These are phyloP conservation scores for Melolontha melolontha DNA, from an alignment of 2,888 invertebrate species.

Conservation along the genomic window DNA sequence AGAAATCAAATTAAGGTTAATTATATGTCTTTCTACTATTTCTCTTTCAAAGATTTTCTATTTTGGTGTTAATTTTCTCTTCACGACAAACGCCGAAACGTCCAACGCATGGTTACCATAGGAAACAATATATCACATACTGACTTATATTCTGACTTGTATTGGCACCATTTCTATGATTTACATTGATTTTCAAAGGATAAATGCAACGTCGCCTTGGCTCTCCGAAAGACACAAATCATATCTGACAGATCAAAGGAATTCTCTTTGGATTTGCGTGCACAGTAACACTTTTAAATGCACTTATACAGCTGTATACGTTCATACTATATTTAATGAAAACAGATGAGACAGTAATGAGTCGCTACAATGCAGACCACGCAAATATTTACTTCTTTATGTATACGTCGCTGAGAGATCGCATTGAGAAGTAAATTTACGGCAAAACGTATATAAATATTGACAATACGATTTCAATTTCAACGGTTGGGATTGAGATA, in stretches of 20 bases:
- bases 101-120: conserved; percentile 4
- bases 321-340: conserved; percentile 45
- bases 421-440: conserved; percentile 27
- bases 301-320: conserved; percentile 46
- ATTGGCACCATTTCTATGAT: conserved; percentile 42
- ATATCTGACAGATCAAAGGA: conserved; percentile 46
- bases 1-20: too few relatives aligned
- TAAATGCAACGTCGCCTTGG: conserved; percentile 36
- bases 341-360: conserved; percentile 51
- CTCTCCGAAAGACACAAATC: conserved; percentile 44
- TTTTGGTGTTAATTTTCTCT: too few relatives aligned
- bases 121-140: conserved; percentile 41
- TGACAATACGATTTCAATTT: conserved; percentile 34
- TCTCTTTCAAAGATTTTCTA: too few relatives aligned
- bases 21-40: too few relatives aligned
- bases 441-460: conserved; percentile 27
- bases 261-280: conserved; percentile 45
- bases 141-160: conserved; percentile 33
- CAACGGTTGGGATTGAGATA: conserved; percentile 28
- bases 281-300: conserved; percentile 44
- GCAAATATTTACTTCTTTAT: conserved; percentile 46
- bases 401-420: conserved; percentile 17
- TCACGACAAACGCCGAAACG: too few relatives aligned
- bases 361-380: conserved; percentile 44
- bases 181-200: conserved; percentile 39